These are phyloP conservation scores for Aurelia aurita DNA, from an alignment of 30 jellyfish, hydroid and myxozoan species.

Conservation along the genomic window DNA sequence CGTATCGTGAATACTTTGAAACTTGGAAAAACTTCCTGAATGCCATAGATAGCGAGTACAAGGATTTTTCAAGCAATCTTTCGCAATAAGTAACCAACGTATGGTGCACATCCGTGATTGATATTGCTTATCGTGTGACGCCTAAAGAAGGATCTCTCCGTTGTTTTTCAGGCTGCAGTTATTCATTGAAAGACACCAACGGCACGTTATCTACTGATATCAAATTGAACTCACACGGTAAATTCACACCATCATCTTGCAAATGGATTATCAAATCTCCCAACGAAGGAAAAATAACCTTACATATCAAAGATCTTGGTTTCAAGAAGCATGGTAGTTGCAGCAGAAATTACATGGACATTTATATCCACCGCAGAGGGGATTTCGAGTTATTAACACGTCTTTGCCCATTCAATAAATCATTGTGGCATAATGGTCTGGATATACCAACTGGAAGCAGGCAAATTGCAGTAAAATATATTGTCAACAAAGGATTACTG, in stretches of 20 bases:
- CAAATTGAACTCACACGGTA: neutral
- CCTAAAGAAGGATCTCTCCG: too few relatives aligned
- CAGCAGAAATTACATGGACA: constrained; percentile 34
- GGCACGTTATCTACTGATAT: constrained; percentile 18
- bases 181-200: constrained; percentile 18
- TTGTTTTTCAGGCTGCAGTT: constrained; percentile 48
- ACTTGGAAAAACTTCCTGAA: too few relatives aligned
- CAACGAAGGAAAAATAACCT: neutral
- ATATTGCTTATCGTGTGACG: too few relatives aligned
- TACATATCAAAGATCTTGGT: constrained; percentile 52
- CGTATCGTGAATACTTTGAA: too few relatives aligned
- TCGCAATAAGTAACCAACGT: too few relatives aligned
- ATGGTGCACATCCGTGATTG: too few relatives aligned
- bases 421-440: constrained; percentile 13
- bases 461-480: constrained; percentile 27
- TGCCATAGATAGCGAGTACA: too few relatives aligned
- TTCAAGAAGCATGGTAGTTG: constrained; percentile 29
- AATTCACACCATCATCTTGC: constrained; percentile 12
- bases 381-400: constrained; percentile 22
- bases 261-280: constrained; percentile 62
- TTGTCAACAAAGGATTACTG: neutral
- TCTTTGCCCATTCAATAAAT: constrained; percentile 49
- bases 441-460: constrained; percentile 50
- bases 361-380: constrained; percentile 3
- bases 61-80: too few relatives aligned